phyloP scores from a whole-genome alignment of 2,888 invertebrate species.

The Drosophila antonietae region DNA sequence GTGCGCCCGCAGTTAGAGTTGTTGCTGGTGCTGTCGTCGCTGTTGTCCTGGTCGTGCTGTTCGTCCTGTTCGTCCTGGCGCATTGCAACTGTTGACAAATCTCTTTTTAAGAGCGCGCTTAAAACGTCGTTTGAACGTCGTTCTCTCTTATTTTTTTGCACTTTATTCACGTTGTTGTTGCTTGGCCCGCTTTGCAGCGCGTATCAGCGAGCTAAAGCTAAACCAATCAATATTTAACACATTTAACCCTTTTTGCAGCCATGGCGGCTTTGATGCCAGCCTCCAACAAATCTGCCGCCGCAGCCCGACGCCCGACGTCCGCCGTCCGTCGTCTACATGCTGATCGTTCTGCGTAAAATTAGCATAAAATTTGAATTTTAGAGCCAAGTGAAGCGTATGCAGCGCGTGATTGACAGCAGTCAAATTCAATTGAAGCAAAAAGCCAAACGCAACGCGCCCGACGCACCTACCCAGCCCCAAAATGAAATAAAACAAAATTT shows the following conservation, averaged over 20 bases:
- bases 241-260: constrained; percentile 72
- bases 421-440: constrained; percentile 76
- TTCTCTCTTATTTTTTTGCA: constrained; percentile 35
- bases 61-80: constrained; percentile 36
- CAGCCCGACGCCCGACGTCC: not conserved
- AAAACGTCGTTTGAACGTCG: constrained; percentile 73
- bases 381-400: constrained; percentile 78
- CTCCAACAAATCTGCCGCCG: not conserved
- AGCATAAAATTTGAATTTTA: constrained; percentile 80
- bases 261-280: constrained; percentile 43
- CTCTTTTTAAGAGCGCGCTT: constrained; percentile 78
- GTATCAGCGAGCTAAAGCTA: constrained; percentile 58
- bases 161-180: constrained; percentile 9
- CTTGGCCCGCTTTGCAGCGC: constrained; percentile 40
- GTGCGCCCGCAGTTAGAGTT: constrained; percentile 37
- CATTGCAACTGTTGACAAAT: constrained; percentile 79
- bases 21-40: not conserved
- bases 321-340: constrained; percentile 14
- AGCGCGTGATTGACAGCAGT: constrained; percentile 79
- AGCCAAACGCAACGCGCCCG: constrained; percentile 39
- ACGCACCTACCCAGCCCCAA: constrained; percentile 27
- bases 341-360: constrained; percentile 75
- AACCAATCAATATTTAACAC: constrained; percentile 79
- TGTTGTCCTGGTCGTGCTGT: not conserved
- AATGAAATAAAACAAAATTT: constrained; percentile 77